Evolutionary conservation across 2,888 invertebrate genomes (phyloP), one percentile per base, ranked within the genome.

Genomic region (Hypselothyrea guttata): DNA sequence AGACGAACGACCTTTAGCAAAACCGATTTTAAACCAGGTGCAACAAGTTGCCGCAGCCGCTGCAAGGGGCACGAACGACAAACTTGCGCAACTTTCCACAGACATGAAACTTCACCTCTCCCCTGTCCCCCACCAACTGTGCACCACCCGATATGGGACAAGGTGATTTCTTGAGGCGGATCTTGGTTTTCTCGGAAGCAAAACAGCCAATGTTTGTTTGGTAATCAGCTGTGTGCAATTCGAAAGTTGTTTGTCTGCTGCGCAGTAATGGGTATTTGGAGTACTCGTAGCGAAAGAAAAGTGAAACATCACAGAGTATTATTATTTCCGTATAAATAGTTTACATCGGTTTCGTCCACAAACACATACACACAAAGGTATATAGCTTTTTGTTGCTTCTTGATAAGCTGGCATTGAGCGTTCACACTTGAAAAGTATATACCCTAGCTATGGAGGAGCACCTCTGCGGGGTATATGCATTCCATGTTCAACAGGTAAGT

Each of bases 121-220:
- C 47, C 7, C 34, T 35, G 22, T 4, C 30, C 30, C 35, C 37
- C 33, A 40, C 40, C 13, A 13, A 9, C 38, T 31, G 34, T 18
- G 22, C n/a, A 9, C 7, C 44, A 54, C 16, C 31, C 44, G 46
- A 83, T 75, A 83, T 76, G 70, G 84, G 75, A 71, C 86, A 87
- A 86, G 83, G 84, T 81, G 71, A 74, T 86, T 86, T 87, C 84
- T 85, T 81, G 65, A 45, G 56, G 49, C 51, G 22, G 40, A 55
- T 83, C 77, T 66, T 61, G 34, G 34, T 35, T 48, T 34, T 38
- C 12, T 38, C 47, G n/a, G 42, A 12, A 46, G 1, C 55, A 13
- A 38, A 33, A 16, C 16, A 16, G 48, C 31, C 38, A 54, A 41
- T 33, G 31, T 55, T 22, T 31, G 38, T 59, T 51, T 72, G 53